Conservation (phyloP, 2,113 vertebrate species). For the Hydropotes inermis region DNA sequence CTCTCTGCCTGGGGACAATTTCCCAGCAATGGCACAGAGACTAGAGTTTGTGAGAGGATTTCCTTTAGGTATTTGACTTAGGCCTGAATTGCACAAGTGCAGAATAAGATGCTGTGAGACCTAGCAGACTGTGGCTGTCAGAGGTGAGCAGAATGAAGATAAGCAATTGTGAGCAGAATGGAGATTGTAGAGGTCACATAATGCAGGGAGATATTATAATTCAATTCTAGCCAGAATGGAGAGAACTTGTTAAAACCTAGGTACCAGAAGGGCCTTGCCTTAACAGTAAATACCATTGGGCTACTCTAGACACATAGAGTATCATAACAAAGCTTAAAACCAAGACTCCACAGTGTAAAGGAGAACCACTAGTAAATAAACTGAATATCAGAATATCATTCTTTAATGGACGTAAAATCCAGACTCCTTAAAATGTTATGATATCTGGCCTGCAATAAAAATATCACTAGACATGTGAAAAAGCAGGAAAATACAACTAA, state of each 20-base stretch:
- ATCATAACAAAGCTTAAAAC: neutral
- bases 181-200: neutral
- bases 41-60: neutral
- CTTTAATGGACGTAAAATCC: neutral
- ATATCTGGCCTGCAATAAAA: neutral
- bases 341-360: neutral
- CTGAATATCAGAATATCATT: neutral
- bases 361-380: neutral
- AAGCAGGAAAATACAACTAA: neutral
- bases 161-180: neutral
- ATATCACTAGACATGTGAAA: neutral
- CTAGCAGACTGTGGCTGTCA: neutral
- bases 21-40: neutral
- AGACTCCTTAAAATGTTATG: neutral
- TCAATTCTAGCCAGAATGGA: neutral
- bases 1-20: neutral
- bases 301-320: neutral
- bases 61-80: neutral
- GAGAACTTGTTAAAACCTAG: neutral
- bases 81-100: neutral
- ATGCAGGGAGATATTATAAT: neutral
- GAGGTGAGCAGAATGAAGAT: neutral
- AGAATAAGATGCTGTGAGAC: neutral
- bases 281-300: neutral
- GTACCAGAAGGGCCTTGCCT: neutral